Conservation (phyloP, 2,113 vertebrate species). For the Athene cunicularia region DNA sequence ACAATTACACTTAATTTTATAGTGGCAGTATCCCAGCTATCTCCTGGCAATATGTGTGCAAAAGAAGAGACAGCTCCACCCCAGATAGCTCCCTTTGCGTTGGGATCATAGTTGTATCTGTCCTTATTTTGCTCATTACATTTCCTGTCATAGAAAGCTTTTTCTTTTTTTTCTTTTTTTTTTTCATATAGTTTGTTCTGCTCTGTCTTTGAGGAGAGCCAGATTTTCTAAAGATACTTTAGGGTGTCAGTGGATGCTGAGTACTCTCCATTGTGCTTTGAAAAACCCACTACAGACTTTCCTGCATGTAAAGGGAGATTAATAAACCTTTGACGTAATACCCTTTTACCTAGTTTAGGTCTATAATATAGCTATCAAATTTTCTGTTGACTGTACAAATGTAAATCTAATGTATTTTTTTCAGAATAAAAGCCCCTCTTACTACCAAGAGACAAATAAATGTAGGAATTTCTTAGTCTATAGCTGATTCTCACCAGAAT, state of each 20-base stretch:
- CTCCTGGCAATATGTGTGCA: not conserved
- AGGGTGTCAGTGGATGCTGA: not conserved
- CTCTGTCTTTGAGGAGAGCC: not conserved
- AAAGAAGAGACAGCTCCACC: not conserved
- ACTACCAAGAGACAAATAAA: conserved; percentile 2
- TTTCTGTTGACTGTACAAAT: not conserved
- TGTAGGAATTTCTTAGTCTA: not conserved
- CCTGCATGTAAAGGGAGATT: not conserved
- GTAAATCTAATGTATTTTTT: conserved; percentile 17
- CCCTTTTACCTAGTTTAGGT: not conserved
- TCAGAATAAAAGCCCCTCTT: not conserved
- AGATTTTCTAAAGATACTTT: not conserved
- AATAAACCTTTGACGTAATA: not conserved
- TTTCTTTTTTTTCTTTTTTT: not conserved
- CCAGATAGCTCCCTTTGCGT: not conserved
- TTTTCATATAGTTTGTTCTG: not conserved
- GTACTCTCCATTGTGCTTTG: not conserved
- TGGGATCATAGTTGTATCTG: not conserved
- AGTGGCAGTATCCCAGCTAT: not conserved
- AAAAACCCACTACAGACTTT: not conserved
- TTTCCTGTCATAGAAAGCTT: not conserved
- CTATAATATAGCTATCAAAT: not conserved
- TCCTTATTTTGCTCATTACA: not conserved
- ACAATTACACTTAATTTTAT: not conserved
- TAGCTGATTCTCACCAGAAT: conserved; percentile 1